Evolutionary conservation across 2,888 invertebrate species (phyloP), one percentile per base, ranked within the genome.

Genomic region (Aphidoletes aphidimyza): DNA sequence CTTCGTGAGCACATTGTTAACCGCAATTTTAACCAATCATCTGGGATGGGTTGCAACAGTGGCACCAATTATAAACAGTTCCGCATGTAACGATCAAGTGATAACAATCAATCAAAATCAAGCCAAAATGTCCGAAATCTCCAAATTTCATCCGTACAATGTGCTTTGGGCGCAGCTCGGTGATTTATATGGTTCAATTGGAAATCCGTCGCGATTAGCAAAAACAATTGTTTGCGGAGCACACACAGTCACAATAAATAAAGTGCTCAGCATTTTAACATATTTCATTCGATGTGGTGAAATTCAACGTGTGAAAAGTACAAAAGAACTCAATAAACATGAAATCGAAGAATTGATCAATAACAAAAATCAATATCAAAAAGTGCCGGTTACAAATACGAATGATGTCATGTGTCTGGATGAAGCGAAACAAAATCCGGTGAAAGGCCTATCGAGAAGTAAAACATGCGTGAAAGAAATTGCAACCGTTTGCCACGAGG

Each of bases 11-110:
- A 96, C 96, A 30, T 92, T 97, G 86, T 89, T 97, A 84, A 97
- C 97, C 8, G 96, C 96, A 86, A 94, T 97, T 83, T 91, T 97
- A 84, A 97, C 97, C 0, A 94, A 97, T 89, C 97, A 97, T 89
- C 92, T 97, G 54, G 97, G 97, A 26, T 97, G 97, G 97, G 96
- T 97, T 85, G 93, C 95, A 42, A 96, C 96, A 0, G 94, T 96
- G 22, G 88, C 89, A 0, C 85, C 89, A 89, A 85, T 91, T 85
- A 87, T 87, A 2, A 87, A 87, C n/a, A 85, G 86, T 6, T 86
- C 86, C 87, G 19, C 8, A 8, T 22, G 91, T 85, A 88, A 89
- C 85, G 86, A 89, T 87, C 1, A 69, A 90, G 89, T 84, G 45
- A 88, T 88, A 0, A 88, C 89, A 0, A 87, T 88, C 17, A 85